phyloP scores from a whole-genome alignment of 2,113 vertebrate genomes.

The Gasterosteus aculeatus region DNA sequence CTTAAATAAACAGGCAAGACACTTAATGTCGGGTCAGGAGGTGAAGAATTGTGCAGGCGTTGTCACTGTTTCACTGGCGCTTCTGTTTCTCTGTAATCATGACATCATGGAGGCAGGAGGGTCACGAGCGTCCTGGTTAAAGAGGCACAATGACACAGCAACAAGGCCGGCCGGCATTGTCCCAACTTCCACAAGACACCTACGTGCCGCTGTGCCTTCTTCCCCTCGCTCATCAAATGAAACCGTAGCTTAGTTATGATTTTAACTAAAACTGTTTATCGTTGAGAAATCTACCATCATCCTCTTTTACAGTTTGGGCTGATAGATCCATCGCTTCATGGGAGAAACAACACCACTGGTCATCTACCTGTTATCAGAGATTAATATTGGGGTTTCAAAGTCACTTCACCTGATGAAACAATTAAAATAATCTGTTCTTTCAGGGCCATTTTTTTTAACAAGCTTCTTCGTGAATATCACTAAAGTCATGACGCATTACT shows the following conservation, averaged over 20 bases:
- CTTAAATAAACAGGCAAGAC: slow-evolving; percentile 25
- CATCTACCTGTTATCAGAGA: not conserved
- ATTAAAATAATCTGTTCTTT: not conserved
- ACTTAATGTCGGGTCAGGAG: slow-evolving; percentile 75
- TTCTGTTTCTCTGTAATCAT: slow-evolving; percentile 5
- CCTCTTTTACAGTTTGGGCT: not conserved
- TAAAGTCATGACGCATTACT: not conserved
- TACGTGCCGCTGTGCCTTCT: not conserved
- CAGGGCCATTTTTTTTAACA: not conserved
- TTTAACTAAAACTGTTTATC: not conserved
- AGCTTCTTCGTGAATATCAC: not conserved
- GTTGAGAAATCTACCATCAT: not conserved
- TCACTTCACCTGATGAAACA: not conserved
- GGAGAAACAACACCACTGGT: not conserved
- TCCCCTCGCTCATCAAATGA: not conserved
- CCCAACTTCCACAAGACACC: not conserved
- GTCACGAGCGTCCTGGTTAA: not conserved
- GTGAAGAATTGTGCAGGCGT: slow-evolving; percentile 12
- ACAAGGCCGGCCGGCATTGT: not conserved
- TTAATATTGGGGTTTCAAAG: not conserved
- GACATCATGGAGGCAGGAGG: not conserved
- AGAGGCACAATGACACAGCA: slow-evolving; percentile 1
- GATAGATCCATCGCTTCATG: not conserved
- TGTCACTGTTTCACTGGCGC: not conserved
- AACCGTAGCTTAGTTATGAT: not conserved